phyloP scores from a whole-genome alignment of 2,888 invertebrate genomes.

The Aphidius colemani region DNA sequence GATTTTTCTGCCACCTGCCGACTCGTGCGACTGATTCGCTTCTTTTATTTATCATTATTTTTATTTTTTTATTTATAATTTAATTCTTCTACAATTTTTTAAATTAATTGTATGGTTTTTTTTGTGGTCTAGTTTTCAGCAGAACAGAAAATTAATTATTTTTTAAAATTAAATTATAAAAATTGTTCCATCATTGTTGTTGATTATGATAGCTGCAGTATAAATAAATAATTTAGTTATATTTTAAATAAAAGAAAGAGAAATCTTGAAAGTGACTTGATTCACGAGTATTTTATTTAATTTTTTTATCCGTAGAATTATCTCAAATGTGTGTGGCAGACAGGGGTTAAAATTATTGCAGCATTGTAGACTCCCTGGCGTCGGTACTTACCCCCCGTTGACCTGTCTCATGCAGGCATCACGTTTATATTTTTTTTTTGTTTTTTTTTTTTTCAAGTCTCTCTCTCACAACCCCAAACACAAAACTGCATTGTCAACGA shows the following conservation, averaged over 20 bases:
- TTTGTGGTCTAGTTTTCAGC: neutral
- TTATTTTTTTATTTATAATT: neutral
- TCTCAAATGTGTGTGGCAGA: too few species aligned
- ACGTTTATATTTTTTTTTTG: too few species aligned
- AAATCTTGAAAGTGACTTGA: too few species aligned
- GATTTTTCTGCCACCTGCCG: slow-evolving; percentile 14
- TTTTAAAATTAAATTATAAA: neutral
- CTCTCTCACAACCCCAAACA: too few species aligned
- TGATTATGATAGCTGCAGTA: too few species aligned
- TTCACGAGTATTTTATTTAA: too few species aligned
- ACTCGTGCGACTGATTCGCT: slow-evolving; percentile 4
- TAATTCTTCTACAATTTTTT: neutral
- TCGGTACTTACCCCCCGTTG: slow-evolving; percentile 45
- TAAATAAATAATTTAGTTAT: too few species aligned
- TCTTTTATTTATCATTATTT: neutral
- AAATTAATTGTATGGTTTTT: neutral
- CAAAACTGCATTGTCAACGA: too few species aligned
- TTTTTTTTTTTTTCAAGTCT: too few species aligned
- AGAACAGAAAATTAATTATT: neutral
- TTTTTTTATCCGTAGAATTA: too few species aligned
- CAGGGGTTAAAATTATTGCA: slow-evolving; percentile 4
- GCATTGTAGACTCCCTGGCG: slow-evolving; percentile 33
- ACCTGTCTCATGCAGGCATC: slow-evolving; percentile 53
- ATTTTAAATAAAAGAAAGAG: too few species aligned
- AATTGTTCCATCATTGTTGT: too few species aligned